phyloP scores from a whole-genome alignment of 1,140 invertebrate genomes.

The Plectrocnemia conspersa region DNA sequence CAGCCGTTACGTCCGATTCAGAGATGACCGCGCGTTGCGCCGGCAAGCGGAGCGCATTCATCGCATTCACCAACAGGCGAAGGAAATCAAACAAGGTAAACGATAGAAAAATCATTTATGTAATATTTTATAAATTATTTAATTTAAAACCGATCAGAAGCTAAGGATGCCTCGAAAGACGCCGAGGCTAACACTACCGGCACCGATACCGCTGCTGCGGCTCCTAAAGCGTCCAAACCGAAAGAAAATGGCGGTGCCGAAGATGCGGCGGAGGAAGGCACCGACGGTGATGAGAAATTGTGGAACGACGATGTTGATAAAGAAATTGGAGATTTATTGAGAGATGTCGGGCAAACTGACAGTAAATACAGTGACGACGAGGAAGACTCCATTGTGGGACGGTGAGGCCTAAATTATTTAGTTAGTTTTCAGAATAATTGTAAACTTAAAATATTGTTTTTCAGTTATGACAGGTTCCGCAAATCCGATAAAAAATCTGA shows the following conservation, averaged over 20 bases:
- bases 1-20: conserved; percentile 66
- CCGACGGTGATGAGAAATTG: conserved; percentile 60
- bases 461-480: conserved; percentile 49
- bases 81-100: conserved; percentile 32
- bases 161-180: neutral
- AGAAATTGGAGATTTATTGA: conserved; percentile 63
- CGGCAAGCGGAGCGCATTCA: conserved; percentile 64
- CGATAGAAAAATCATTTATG: too few relatives aligned
- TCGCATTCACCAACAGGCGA: conserved; percentile 52
- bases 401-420: conserved; percentile 42
- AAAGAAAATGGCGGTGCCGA: conserved; percentile 37
- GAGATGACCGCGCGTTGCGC: conserved; percentile 65
- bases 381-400: conserved; percentile 55
- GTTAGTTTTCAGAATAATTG: neutral
- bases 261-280: conserved; percentile 29
- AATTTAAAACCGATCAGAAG: conserved; percentile 3
- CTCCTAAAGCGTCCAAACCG: conserved; percentile 3
- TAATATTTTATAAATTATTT: too few relatives aligned
- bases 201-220: conserved; percentile 2
- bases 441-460: neutral
- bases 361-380: conserved; percentile 66
- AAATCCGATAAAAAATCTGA: conserved; percentile 47
- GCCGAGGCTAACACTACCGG: conserved; percentile 1
- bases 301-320: conserved; percentile 70
- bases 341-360: conserved; percentile 55